A percentile compares a stretch with the other conserved stretches of the same genome.
Evolutionary conservation across 23 tunicate genomes (phyloP).

Genomic region (Phallusia fumigata): DNA sequence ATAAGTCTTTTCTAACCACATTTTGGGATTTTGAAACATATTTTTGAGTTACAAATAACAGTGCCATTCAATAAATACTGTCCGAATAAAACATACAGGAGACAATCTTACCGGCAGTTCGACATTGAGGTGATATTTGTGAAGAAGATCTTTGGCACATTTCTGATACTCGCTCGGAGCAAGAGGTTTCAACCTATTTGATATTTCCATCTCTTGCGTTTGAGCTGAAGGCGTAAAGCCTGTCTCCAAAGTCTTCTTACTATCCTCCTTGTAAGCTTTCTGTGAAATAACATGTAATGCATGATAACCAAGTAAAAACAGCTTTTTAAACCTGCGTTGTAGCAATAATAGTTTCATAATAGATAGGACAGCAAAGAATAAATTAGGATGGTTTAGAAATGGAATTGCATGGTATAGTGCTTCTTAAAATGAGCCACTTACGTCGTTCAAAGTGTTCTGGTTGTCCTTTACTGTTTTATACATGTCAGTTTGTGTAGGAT

Average conservation of each 20-base stretch:
- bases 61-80: too few species aligned
- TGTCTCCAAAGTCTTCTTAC: constrained; percentile 34
- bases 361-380: too few species aligned
- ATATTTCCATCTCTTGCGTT: constrained; percentile 88
- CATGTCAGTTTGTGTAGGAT: constrained; percentile 63
- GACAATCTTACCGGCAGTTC: constrained; percentile 54
- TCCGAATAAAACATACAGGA: too few species aligned
- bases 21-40: too few species aligned
- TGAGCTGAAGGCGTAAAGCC: constrained; percentile 36
- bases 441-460: constrained; percentile 43
- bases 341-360: too few species aligned
- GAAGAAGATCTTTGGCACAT: constrained; percentile 61
- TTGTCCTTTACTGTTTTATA: constrained; percentile 56
- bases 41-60: too few species aligned
- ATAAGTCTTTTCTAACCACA: too few species aligned
- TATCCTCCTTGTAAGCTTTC: constrained; percentile 54
- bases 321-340: not conserved
- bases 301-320: not conserved
- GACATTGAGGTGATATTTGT: constrained; percentile 88
- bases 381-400: too few species aligned
- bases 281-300: constrained; percentile 1
- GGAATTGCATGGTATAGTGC: not conserved
- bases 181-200: constrained; percentile 70
- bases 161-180: constrained; percentile 53
- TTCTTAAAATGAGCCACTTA: constrained; percentile 6